phyloP scores from a whole-genome alignment of 2,888 invertebrate genomes.

The Hartigia nigra region DNA sequence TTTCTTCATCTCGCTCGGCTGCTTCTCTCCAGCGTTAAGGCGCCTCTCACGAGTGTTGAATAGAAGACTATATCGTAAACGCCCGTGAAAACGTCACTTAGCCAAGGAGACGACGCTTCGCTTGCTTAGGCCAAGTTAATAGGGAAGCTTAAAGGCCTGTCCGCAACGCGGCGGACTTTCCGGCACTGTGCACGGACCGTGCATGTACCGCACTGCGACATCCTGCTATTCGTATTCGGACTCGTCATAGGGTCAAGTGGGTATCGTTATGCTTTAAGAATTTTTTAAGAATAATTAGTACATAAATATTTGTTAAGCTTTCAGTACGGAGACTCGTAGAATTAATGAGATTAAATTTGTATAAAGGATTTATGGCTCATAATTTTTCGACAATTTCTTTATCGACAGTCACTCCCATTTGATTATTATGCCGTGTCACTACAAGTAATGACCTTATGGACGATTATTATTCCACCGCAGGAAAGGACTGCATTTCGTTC shows the following conservation, averaged over 20 bases:
- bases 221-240: slow-evolving; percentile 29
- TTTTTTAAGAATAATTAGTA: not conserved
- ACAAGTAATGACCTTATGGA: not conserved
- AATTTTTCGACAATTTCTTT: not conserved
- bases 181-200: not conserved
- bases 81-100: not conserved
- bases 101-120: not conserved
- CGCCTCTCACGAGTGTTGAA: not conserved
- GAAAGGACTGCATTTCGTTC: slow-evolving; percentile 41
- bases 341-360: not conserved
- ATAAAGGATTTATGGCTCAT: not conserved
- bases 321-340: not conserved
- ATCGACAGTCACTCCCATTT: not conserved
- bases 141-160: not conserved
- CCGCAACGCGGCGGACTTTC: not conserved
- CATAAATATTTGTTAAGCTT: not conserved
- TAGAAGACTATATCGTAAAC: not conserved
- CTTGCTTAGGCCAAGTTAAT: not conserved
- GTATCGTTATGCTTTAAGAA: not conserved
- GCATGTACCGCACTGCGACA: slow-evolving; percentile 51
- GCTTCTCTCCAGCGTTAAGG: not conserved
- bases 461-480: slow-evolving; percentile 23
- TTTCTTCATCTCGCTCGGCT: not conserved
- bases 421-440: not conserved
- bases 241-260: not conserved